Evolutionary conservation across 2,113 vertebrate species (phyloP), one percentile per base, ranked within the genome.

Genomic region (Cottus gobio): DNA sequence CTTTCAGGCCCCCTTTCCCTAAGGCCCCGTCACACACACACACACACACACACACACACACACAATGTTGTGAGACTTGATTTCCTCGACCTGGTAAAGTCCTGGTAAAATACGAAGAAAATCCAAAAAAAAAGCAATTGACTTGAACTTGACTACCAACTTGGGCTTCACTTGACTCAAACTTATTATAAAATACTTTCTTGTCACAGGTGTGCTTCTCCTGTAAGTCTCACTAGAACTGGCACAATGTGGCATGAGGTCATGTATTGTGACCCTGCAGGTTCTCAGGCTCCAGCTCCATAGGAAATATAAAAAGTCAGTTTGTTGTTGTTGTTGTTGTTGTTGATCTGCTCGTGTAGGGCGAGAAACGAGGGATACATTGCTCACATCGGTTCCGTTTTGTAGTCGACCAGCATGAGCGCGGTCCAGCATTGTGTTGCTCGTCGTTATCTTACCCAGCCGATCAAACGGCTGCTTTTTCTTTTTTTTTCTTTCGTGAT

Each of bases 381-480:
- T 89, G 87, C 82, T 92, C 87, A 90, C 90, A 8, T 81, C 81
- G 83, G 77, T 87, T 24, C 54, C 80, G 66, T 91, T 73, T 73
- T 87, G 75, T 82, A 85, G 79, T 83, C 79, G 88, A 86, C 74
- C 77, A 83, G 83, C 31, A 20, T 62, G 80, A 75, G 73, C 73
- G 52, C 6, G 16, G 66, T 57, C 20, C 69, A 87, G 77, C 31
- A 71, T 37, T 24, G 0, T 72, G 79, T 77, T 82, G 63, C 57
- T 69, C 15, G 34, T 50, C 26, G n/a, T 68, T 66, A 70, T 88
- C 80, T 76, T 50, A 37, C 86, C 77, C 57, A 79, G 72, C 79
- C 82, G 83, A 91, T 92, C 84, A 89, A 92, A 93, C 77, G 84
- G n/a, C 11, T 26, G 44, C 78, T 82, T 77, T 84, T 85, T 77